Evolutionary conservation across 2,797 vertebrate genomes (phyloP).

Genomic region (Hippoglossus hippoglossus): DNA sequence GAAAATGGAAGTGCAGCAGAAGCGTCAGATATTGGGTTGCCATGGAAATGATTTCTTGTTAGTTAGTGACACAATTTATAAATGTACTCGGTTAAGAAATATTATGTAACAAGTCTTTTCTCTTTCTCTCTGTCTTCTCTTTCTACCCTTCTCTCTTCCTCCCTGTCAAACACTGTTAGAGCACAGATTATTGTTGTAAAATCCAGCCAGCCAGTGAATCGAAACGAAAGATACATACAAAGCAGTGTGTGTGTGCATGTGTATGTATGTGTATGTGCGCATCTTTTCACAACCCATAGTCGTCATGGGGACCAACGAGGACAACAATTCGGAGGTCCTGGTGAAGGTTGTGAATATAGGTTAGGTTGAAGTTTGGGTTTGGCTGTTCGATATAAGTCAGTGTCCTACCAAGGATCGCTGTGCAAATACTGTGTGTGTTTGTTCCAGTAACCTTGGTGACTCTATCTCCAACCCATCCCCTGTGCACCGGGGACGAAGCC

Average conservation of each 20-base stretch:
- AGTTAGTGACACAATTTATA: conserved; percentile 79
- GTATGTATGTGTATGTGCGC: not conserved
- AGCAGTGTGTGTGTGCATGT: not conserved
- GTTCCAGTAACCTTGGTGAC: conserved; percentile 44
- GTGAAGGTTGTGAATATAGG: no score
- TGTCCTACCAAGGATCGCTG: not conserved
- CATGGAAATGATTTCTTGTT: conserved; percentile 83
- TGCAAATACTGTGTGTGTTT: conserved; percentile 1
- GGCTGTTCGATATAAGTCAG: not conserved
- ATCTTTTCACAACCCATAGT: not conserved
- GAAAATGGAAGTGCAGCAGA: conserved; percentile 37
- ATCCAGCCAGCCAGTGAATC: conserved; percentile 52
- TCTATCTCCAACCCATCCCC: conserved; percentile 44
- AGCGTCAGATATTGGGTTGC: conserved; percentile 71
- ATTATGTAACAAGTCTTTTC: conserved; percentile 74
- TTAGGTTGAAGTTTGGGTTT: conserved; percentile 1
- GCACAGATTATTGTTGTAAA: conserved; percentile 69
- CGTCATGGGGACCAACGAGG: not conserved
- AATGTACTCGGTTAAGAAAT: conserved; percentile 79
- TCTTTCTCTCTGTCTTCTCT: conserved; percentile 18
- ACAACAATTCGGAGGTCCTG: no score
- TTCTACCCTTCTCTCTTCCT: conserved; percentile 16
- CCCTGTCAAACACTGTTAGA: conserved; percentile 64
- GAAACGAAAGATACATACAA: conserved; percentile 64
- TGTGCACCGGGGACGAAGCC: conserved; percentile 43